Conservation (phyloP, 2,113 vertebrate genomes). For the Scartelaos histophorus region DNA sequence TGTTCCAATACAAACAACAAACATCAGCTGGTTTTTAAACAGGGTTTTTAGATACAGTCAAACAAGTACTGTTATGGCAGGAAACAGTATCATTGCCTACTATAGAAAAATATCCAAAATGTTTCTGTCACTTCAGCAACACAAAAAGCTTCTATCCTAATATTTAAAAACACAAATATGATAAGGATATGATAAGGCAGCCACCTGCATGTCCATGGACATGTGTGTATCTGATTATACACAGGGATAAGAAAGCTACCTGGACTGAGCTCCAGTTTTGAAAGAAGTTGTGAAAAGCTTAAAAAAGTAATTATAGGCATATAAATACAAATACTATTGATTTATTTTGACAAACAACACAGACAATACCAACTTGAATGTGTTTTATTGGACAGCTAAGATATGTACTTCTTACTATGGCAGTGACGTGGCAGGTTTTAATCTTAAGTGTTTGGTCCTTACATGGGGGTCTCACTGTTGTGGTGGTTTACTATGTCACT, state of each 20-base stretch:
- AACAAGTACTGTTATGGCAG: neutral
- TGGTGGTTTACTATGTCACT: conserved; percentile 74
- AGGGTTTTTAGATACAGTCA: neutral
- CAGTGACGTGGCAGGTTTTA: neutral
- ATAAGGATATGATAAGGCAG: neutral
- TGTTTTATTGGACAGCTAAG: neutral
- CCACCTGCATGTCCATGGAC: neutral
- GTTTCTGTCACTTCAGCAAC: neutral
- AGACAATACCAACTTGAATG: neutral
- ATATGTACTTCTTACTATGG: neutral
- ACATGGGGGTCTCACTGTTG: conserved; percentile 86
- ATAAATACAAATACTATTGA: neutral
- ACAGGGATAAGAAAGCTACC: neutral
- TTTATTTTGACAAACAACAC: neutral
- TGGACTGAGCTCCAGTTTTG: neutral
- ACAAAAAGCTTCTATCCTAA: neutral
- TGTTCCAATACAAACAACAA: neutral
- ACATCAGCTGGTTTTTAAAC: conserved; percentile 8
- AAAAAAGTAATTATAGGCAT: neutral
- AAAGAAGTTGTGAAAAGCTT: neutral
- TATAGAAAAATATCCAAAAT: neutral
- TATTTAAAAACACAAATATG: neutral
- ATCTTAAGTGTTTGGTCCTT: conserved; percentile 33
- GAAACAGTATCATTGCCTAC: neutral
- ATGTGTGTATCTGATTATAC: neutral